Evolutionary conservation across 2,888 invertebrate genomes (phyloP), one percentile per base, ranked within the genome.

Genomic region (Nomada hirtipes): DNA sequence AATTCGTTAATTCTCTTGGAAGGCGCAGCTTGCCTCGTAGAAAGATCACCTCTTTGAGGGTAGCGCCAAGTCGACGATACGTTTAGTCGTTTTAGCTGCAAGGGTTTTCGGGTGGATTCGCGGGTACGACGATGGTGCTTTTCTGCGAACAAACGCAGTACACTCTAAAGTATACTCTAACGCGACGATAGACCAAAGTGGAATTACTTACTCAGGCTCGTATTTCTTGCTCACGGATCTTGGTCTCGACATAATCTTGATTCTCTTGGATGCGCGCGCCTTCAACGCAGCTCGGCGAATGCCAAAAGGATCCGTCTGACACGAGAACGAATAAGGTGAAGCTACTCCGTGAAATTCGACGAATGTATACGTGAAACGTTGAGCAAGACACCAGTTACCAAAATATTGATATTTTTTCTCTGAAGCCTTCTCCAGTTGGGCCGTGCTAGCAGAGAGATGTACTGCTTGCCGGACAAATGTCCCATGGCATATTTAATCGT

Each of bases 401-500:
- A n/a, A 10, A 69, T 10, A 61, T 86, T 61, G 4, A 63, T n/a
- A 44, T 88, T 76, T 11, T 20, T 53, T 63, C 75, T 84, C 75
- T 82, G 82, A 44, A 65, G 67, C 55, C 89, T 89, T 67, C 92
- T 87, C 91, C 90, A 91, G 68, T 85, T 82, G 18, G 92, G 92
- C 50, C 80, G 87, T 2, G 92, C 91, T 18, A 92, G 81, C 55
- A 89, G 60, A 29, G 89, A 83, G 68, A 80, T 88, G 81, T 92
- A 86, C 74, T 89, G 85, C 55, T 88, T 80, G 26, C 63, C 86
- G 68, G 92, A 89, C 65, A 92, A 88, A 86, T 92, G 92, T 82
- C 86, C 88, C 86, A 89, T 88, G 44, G 91, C 91, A 79, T 92
- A 92, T 88, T 89, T 92, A 75, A 92, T 85, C 85, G 90, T 91